Conservation (phyloP, 2,797 vertebrate species). For the Toxotes lorentzi region DNA sequence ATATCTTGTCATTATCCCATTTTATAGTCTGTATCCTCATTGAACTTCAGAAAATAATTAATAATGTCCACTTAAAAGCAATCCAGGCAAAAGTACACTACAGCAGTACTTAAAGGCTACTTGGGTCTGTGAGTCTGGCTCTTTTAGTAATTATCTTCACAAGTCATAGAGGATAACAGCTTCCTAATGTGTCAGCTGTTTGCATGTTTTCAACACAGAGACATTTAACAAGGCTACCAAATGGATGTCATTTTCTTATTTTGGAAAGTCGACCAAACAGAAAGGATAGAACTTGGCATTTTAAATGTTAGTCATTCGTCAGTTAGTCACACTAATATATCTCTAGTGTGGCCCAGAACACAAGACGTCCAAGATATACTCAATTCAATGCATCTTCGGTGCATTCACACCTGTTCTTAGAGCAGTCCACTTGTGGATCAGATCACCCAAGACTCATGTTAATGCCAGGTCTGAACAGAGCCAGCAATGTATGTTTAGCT, state of each 20-base stretch:
- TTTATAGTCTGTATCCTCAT: constrained; percentile 29
- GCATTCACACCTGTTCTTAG: no score
- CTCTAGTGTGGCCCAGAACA: no score
- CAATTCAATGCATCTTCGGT: no score
- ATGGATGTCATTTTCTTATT: constrained; percentile 40
- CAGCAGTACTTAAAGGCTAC: constrained; percentile 44
- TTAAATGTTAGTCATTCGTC: constrained; percentile 18
- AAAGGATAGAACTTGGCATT: constrained; percentile 1
- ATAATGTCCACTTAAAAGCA: constrained; percentile 65
- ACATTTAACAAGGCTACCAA: constrained; percentile 49
- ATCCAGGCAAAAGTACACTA: constrained; percentile 52
- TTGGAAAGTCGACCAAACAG: constrained; percentile 24
- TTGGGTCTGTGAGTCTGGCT: constrained; percentile 33
- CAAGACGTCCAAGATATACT: no score
- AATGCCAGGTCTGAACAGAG: no score
- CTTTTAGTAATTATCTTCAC: constrained; percentile 51
- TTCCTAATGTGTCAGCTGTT: constrained; percentile 57
- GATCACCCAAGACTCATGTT: no score
- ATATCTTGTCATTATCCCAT: constrained; percentile 48
- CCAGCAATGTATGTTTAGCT: constrained; percentile 2
- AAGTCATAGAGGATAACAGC: constrained; percentile 51
- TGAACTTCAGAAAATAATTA: constrained; percentile 62
- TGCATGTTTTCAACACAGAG: constrained; percentile 51
- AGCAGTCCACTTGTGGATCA: no score
- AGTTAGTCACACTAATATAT: no score